Percentiles rank a stretch among this genome's conserved stretches.
These are phyloP conservation scores for Acrossocheilus wenchowensis DNA, from an alignment of 2,797 vertebrate genomes.

Conservation along the genomic window DNA sequence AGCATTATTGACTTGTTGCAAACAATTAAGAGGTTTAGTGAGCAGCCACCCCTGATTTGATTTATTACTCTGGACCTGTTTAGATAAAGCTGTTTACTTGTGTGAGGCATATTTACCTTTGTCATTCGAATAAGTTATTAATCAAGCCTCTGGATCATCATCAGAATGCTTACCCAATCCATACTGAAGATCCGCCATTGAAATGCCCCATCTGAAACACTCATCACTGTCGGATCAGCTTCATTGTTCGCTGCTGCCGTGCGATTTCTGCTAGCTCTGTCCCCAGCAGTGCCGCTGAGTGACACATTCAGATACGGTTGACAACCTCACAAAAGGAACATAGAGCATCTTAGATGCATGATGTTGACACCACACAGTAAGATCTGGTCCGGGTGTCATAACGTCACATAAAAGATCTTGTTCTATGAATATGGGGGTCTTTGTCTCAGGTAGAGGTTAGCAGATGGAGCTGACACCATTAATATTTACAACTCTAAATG, in stretches of 20 bases:
- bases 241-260: slow-evolving; percentile 49
- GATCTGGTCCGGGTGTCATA: slow-evolving; percentile 56
- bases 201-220: slow-evolving; percentile 30
- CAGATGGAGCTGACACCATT: slow-evolving; percentile 65
- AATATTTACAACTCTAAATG: slow-evolving; percentile 66
- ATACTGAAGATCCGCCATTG: slow-evolving; percentile 28
- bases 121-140: neutral
- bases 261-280: slow-evolving; percentile 48
- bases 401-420: slow-evolving; percentile 57
- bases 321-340: slow-evolving; percentile 58
- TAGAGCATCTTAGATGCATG: slow-evolving; percentile 45
- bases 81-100: slow-evolving; percentile 37
- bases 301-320: slow-evolving; percentile 56
- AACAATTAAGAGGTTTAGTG: slow-evolving; percentile 35
- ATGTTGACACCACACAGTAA: slow-evolving; percentile 60
- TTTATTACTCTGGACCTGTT: slow-evolving; percentile 40
- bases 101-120: slow-evolving; percentile 4
- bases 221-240: slow-evolving; percentile 44
- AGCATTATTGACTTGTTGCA: slow-evolving; percentile 48
- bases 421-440: slow-evolving; percentile 54
- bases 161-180: slow-evolving; percentile 1
- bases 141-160: neutral
- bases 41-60: slow-evolving; percentile 44
- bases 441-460: slow-evolving; percentile 63
- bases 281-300: slow-evolving; percentile 50